phyloP scores from a whole-genome alignment of 2,888 invertebrate species.

The Pyrgus malvae region DNA sequence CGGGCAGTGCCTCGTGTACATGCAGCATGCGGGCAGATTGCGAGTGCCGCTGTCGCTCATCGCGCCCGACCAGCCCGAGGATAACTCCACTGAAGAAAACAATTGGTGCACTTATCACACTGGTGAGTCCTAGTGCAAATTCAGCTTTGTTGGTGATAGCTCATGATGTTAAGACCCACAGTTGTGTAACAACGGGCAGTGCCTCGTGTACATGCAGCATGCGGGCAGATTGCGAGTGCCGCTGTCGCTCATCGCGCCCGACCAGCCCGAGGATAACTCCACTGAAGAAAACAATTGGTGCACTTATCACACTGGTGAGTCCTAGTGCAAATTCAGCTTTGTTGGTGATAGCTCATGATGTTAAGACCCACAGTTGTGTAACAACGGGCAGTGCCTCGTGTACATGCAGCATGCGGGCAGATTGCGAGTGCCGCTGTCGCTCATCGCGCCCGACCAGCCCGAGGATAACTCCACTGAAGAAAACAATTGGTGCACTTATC shows the following conservation, averaged over 20 bases:
- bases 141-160: background rate
- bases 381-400: conserved; percentile 64
- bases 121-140: conserved; percentile 41
- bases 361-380: conserved; percentile 60
- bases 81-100: conserved; percentile 60
- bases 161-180: conserved; percentile 45
- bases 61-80: conserved; percentile 55
- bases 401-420: conserved; percentile 67
- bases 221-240: conserved; percentile 59
- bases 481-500: conserved; percentile 85
- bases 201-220: conserved; percentile 71
- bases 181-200: conserved; percentile 65
- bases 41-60: conserved; percentile 60
- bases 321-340: background rate
- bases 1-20: conserved; percentile 67
- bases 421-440: conserved; percentile 60
- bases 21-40: conserved; percentile 62
- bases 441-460: conserved; percentile 56
- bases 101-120: conserved; percentile 85
- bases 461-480: conserved; percentile 60
- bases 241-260: conserved; percentile 59
- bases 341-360: background rate
- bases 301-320: conserved; percentile 78
- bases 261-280: conserved; percentile 52
- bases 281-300: conserved; percentile 82